Conservation (phyloP, 1,140 invertebrate genomes). For the Drosophila simulans region DNA sequence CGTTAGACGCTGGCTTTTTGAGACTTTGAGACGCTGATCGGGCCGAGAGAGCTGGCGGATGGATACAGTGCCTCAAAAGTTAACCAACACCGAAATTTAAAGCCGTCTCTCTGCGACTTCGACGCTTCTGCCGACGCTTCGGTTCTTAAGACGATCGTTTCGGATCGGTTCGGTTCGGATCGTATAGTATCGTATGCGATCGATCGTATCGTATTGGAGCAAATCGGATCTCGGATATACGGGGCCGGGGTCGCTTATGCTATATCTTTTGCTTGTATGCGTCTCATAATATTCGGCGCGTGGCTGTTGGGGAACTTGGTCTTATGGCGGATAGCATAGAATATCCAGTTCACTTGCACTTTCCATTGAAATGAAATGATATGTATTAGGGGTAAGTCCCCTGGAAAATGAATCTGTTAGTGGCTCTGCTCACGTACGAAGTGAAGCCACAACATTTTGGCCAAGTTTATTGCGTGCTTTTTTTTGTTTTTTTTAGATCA, state of each 20-base stretch:
- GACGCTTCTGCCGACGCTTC: conserved; percentile 58
- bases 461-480: background rate
- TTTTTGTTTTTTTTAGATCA: conserved; percentile 7
- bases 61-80: conserved; percentile 58
- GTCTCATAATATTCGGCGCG: conserved; percentile 44
- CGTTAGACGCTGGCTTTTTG: conserved; percentile 36
- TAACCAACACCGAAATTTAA: conserved; percentile 62
- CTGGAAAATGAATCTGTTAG: background rate
- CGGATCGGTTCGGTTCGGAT: conserved; percentile 12
- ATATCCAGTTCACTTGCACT: conserved; percentile 40
- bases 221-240: conserved; percentile 20
- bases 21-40: conserved; percentile 31
- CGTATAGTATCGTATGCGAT: conserved; percentile 3
- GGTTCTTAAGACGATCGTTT: conserved; percentile 54
- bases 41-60: conserved; percentile 46
- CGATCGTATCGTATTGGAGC: conserved; percentile 6
- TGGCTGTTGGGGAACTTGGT: conserved; percentile 36
- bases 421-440: conserved; percentile 52
- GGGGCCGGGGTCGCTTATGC: conserved; percentile 37
- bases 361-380: conserved; percentile 2
- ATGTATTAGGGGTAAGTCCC: conserved; percentile 24
- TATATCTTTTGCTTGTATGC: conserved; percentile 20
- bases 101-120: conserved; percentile 45
- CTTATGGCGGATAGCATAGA: conserved; percentile 11
- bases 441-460: conserved; percentile 25